phyloP scores from a whole-genome alignment of 2,797 vertebrate species.

The Aldrovandia affinis region DNA sequence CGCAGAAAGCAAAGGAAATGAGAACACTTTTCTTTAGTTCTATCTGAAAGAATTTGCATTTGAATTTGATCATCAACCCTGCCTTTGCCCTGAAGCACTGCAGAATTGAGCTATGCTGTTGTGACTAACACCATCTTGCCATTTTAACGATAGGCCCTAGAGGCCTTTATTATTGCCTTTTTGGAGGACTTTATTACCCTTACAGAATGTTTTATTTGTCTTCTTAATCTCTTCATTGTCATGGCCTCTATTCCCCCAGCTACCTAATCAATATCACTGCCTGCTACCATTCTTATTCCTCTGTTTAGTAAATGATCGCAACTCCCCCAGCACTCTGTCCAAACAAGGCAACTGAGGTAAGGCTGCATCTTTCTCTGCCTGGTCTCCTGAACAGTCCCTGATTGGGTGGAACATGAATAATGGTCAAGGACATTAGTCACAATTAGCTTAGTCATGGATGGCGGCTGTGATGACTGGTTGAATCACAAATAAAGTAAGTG shows the following conservation, averaged over 20 bases:
- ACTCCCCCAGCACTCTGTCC: neutral
- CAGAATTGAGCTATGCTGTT: neutral
- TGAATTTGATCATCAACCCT: constrained; percentile 9
- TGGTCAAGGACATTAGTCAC: neutral
- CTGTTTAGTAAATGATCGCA: neutral
- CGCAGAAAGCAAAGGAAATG: neutral
- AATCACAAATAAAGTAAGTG: neutral
- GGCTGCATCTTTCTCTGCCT: neutral
- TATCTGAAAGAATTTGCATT: neutral
- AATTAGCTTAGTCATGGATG: neutral
- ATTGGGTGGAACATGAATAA: neutral
- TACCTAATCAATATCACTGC: constrained; percentile 15
- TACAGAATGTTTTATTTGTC: constrained; percentile 45
- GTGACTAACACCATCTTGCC: neutral
- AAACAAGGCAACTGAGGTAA: neutral
- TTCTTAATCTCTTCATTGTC: constrained; percentile 45
- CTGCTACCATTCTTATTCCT: constrained; percentile 18
- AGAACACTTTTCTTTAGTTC: neutral
- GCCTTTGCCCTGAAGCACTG: neutral
- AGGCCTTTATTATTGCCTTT: constrained; percentile 32
- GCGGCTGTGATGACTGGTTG: neutral
- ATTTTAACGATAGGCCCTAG: constrained; percentile 28
- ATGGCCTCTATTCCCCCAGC: constrained; percentile 8
- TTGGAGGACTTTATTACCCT: constrained; percentile 37
- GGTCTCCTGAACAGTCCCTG: neutral